Evolutionary conservation across 2,888 invertebrate species (phyloP), one percentile per base, ranked within the genome.

Genomic region (Resseliella maxima): DNA sequence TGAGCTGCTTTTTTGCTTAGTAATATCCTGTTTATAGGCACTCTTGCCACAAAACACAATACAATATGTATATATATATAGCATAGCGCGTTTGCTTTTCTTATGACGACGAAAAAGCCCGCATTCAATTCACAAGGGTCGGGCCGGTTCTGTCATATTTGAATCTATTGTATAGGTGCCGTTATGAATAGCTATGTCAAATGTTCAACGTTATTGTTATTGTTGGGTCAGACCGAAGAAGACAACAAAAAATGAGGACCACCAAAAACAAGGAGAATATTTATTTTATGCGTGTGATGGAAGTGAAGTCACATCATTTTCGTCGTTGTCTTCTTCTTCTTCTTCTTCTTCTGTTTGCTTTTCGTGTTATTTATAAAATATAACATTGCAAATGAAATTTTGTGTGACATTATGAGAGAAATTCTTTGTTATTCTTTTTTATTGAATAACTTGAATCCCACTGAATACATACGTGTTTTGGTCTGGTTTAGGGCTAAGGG

Each of bases 1-100:
- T 59, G 59, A 59, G 59, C 59, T 59, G 24, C 59, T 59, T 59
- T n/a, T n/a, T 59, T 59, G 59, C 59, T 59, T 59, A 59, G 59
- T 59, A 59, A 24, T 59, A 27, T 59, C 18, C 24, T 59, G 59
- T 59, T 59, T 24, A 59, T 24, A 59, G 12, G 18, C 59, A 6
- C 12, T 59, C 24, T 24, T 59, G 2, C n/a, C n/a, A 59, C 59
- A 59, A n/a, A 59, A 50, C 46, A 50, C n/a, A n/a, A n/a, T n/a
- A n/a, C n/a, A n/a, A n/a, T n/a, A n/a, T n/a, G n/a, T n/a, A n/a
- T n/a, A n/a, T n/a, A n/a, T n/a, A n/a, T n/a, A n/a, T n/a, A n/a
- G n/a, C n/a, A n/a, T n/a, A n/a, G n/a, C n/a, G n/a, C n/a, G n/a
- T n/a, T n/a, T 41, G 41, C 41, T 50, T 2, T 18, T 50, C 50